Evolutionary conservation across 30 jellyfish, hydroid and myxozoan species (phyloP), one percentile per base, ranked within the genome.

Genomic region (Sanderia malayensis): DNA sequence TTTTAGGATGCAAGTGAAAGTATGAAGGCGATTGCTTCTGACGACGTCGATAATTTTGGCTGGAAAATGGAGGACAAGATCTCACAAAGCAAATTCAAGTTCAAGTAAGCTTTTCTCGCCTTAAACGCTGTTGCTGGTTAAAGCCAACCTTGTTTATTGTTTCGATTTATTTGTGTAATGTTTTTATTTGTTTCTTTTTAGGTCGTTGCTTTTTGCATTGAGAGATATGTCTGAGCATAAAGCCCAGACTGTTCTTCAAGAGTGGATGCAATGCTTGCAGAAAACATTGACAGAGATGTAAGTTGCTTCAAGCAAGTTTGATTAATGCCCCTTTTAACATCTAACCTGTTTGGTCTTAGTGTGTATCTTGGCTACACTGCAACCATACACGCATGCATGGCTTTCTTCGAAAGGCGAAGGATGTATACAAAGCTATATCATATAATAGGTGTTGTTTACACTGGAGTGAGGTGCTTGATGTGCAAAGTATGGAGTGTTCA

Each of bases 251-350:
- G 27, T 61, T 45, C 45, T 62, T 55, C 73, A 29, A 6, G 45
- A 19, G 30, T 76, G 87, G 87, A 76, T 68, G n/a, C 67, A 18
- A 10, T 64, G 34, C 64, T 73, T 76, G 20, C 87, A 76, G 20
- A n/a, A 21, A 53, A 62, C 80, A 17, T 46, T 76, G 6, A 63
- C 80, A 26, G 87, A 62, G 41, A 37, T 61, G 87, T 76, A 65
- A 61, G 87, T 63, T 37, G 52, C n/a, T n/a, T n/a, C n/a, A n/a
- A n/a, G n/a, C n/a, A n/a, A n/a, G n/a, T n/a, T n/a, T n/a, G n/a
- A n/a, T n/a, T n/a, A n/a, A n/a, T n/a, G n/a, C n/a, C n/a, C n/a
- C n/a, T n/a, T n/a, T n/a, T n/a, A n/a, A n/a, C n/a, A n/a, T n/a
- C n/a, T n/a, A n/a, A n/a, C n/a, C n/a, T n/a, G n/a, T n/a, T n/a